Evolutionary conservation across 2,888 invertebrate species (phyloP).

Genomic region (Oconnorella tubifera): DNA sequence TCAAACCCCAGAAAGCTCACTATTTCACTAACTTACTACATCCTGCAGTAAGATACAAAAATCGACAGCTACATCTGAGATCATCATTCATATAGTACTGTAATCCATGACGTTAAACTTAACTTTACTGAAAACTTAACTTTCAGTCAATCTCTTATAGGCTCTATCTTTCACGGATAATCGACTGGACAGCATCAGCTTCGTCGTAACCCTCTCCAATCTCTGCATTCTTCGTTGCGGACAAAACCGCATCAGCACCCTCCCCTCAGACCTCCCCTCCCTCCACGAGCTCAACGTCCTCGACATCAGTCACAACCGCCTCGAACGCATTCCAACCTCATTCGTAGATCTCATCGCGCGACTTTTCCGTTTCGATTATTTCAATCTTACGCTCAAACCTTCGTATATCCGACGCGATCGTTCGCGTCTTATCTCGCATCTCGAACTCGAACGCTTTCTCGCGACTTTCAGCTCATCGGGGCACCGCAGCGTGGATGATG

Average conservation of each 20-base stretch:
- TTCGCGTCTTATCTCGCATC: constrained; percentile 32
- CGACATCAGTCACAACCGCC: constrained; percentile 38
- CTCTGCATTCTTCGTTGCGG: constrained; percentile 34
- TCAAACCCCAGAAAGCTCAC: no score
- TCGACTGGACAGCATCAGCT: constrained; percentile 36
- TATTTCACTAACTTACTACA: no score
- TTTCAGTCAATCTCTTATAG: no score
- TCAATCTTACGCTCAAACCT: constrained; percentile 36
- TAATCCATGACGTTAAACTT: no score
- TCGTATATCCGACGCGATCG: constrained; percentile 32
- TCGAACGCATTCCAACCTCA: constrained; percentile 35
- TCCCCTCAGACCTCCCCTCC: constrained; percentile 35
- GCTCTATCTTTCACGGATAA: constrained; percentile 38
- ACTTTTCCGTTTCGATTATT: constrained; percentile 36
- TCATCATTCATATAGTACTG: no score
- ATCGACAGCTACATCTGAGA: no score
- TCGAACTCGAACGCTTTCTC: constrained; percentile 37
- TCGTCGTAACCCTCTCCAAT: constrained; percentile 29
- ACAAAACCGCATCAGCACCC: constrained; percentile 33
- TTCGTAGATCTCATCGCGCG: constrained; percentile 33
- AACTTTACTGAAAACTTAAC: no score
- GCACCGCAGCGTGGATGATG: constrained; percentile 30
- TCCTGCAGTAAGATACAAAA: no score
- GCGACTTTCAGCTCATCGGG: constrained; percentile 14
- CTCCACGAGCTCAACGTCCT: constrained; percentile 34